These are phyloP conservation scores for Anodontia alba DNA, from an alignment of 2,888 invertebrate genomes.

Conservation along the genomic window DNA sequence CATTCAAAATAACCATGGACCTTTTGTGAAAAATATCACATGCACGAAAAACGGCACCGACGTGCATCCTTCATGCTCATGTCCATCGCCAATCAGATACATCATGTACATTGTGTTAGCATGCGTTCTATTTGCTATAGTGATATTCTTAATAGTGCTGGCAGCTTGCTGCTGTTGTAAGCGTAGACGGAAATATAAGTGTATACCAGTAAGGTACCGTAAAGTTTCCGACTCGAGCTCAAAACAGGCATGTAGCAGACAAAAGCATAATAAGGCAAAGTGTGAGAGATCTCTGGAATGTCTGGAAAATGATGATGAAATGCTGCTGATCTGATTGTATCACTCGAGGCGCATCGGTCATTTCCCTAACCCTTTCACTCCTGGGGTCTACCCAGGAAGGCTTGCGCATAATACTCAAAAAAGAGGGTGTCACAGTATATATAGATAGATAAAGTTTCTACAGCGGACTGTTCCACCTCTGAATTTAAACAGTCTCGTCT, in stretches of 20 bases:
- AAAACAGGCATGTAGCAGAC: no score
- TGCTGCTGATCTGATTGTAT: neutral
- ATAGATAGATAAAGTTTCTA: no score
- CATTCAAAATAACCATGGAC: constrained; percentile 60
- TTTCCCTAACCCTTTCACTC: no score
- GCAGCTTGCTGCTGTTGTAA: neutral
- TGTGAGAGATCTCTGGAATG: neutral
- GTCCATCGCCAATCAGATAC: constrained; percentile 52
- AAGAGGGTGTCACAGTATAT: no score
- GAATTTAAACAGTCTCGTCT: no score
- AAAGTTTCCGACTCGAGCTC: no score
- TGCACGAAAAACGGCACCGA: constrained; percentile 30
- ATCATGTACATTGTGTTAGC: constrained; percentile 36
- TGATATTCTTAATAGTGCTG: constrained; percentile 5
- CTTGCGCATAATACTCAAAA: no score
- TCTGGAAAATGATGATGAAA: neutral
- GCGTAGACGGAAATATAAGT: neutral
- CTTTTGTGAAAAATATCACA: constrained; percentile 44
- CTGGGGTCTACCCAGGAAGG: no score
- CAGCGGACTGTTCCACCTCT: no score
- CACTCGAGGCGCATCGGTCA: no score
- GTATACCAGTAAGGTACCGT: no score
- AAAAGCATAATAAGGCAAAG: no score
- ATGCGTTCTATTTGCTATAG: neutral
- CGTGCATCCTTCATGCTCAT: constrained; percentile 41